phyloP scores from a whole-genome alignment of 1,140 invertebrate genomes.

The Apocrypta bakeri region DNA sequence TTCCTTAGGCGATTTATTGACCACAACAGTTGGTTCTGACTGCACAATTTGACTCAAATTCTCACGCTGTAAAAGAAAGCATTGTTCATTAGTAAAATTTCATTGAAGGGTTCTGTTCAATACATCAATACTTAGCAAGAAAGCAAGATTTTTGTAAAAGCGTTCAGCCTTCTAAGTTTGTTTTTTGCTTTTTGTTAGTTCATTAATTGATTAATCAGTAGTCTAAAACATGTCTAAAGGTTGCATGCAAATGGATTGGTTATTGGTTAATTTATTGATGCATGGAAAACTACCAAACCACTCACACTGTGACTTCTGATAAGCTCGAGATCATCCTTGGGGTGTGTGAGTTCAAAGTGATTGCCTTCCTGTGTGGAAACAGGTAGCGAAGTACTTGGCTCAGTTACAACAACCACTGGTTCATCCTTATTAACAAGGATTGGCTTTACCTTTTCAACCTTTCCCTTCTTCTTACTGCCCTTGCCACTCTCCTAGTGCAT shows the following conservation, averaged over 20 bases:
- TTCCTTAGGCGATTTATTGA: conserved; percentile 68
- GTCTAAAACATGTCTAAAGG: no score
- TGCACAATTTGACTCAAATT: conserved; percentile 65
- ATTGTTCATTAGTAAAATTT: neutral
- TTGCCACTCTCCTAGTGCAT: conserved; percentile 67
- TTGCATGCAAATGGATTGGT: no score
- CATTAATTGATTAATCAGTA: no score
- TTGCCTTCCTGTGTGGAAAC: conserved; percentile 72
- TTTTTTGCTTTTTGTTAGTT: no score
- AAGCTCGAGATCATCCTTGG: conserved; percentile 87
- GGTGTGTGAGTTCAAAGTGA: conserved; percentile 85
- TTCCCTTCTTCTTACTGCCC: conserved; percentile 74
- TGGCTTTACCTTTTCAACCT: conserved; percentile 76
- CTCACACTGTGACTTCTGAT: conserved; percentile 71
- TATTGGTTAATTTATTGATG: no score
- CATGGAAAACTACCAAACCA: conserved; percentile 53
- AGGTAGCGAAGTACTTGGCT: conserved; percentile 62
- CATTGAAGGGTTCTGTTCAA: no score
- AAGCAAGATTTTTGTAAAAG: no score
- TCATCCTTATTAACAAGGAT: conserved; percentile 82
- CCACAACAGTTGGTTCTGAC: conserved; percentile 53
- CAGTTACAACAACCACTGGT: conserved; percentile 67
- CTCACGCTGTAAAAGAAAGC: conserved; percentile 58
- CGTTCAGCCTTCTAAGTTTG: no score
- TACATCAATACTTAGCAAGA: no score